Conservation (phyloP, 2,888 invertebrate genomes). For the Hirtodrosophila histrioides region DNA sequence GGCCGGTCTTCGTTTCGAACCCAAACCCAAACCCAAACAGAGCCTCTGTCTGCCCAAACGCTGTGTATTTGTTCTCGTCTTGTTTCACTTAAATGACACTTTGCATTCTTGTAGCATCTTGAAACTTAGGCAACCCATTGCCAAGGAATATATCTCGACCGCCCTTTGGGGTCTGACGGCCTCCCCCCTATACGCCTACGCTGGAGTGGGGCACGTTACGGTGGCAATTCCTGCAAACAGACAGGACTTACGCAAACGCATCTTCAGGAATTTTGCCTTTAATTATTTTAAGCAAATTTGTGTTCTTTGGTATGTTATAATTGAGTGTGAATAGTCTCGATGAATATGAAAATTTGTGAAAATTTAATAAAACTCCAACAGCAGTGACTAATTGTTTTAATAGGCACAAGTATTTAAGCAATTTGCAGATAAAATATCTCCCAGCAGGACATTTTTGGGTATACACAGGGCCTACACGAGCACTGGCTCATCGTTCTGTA, state of each 20-base stretch:
- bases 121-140: slow-evolving; percentile 51
- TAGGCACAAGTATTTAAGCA: slow-evolving; percentile 62
- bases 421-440: slow-evolving; percentile 59
- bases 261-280: slow-evolving; percentile 70
- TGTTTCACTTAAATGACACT: slow-evolving; percentile 82
- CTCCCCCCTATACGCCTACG: slow-evolving; percentile 7
- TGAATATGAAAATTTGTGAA: slow-evolving; percentile 79
- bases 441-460: slow-evolving; percentile 24
- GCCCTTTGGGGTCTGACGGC: slow-evolving; percentile 17
- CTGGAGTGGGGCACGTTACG: neutral
- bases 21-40: slow-evolving; percentile 9
- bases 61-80: slow-evolving; percentile 75
- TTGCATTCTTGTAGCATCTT: slow-evolving; percentile 78
- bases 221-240: slow-evolving; percentile 28
- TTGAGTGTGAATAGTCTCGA: slow-evolving; percentile 81
- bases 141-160: slow-evolving; percentile 29
- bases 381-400: slow-evolving; percentile 70
- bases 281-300: slow-evolving; percentile 74
- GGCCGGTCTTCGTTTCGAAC: slow-evolving; percentile 4
- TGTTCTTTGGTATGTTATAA: slow-evolving; percentile 80
- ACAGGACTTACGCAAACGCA: slow-evolving; percentile 49
- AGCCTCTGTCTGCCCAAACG: slow-evolving; percentile 28
- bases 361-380: slow-evolving; percentile 67
- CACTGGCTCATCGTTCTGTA: no score
- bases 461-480: neutral